Evolutionary conservation across 2,888 invertebrate genomes (phyloP), one percentile per base, ranked within the genome.

Genomic region (Panzeria rudis): DNA sequence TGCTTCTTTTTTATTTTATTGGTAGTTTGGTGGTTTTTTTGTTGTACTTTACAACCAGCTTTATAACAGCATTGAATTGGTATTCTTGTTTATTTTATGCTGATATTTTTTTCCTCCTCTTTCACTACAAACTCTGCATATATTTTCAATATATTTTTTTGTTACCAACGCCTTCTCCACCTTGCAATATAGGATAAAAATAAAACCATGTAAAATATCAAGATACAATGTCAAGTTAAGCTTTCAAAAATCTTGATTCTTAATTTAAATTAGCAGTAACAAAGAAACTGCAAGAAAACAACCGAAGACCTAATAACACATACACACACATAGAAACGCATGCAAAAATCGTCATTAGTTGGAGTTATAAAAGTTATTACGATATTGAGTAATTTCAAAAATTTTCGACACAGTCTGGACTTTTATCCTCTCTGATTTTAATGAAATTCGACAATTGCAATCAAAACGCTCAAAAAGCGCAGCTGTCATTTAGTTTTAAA

Each of bases 51-150:
- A 66, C 47, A 72, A 38, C 54, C 54, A 44, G 41, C 64, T 59
- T 4, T 76, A 50, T 56, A 59, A 50, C 66, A 66, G 38, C 76
- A 76, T 41, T 44, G 20, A 76, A 66, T 66, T 73, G 77, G 62
- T 69, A 73, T 82, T 84, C 81, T 73, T 77, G 61, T 77, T 84
- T 77, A 62, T 66, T 72, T 68, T 61, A 77, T 84, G 76, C 41
- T 76, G 66, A 72, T 35, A 54, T 61, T 44, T n/a, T 47, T 75
- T 25, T 44, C n/a, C 23, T 44, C 23, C 17, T 72, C 35, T 54
- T 25, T 62, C 3, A 3, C 23, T 0, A 38, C 15, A 61, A 50
- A 52, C 1, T 38, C 25, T 50, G 23, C 6, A 17, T 29, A 32
- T 56, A 4, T 64, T 41, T 61, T 59, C 8, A 3, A 35, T 17